Evolutionary conservation across 2,113 vertebrate genomes (phyloP).

Genomic region (Notothenia coriiceps): DNA sequence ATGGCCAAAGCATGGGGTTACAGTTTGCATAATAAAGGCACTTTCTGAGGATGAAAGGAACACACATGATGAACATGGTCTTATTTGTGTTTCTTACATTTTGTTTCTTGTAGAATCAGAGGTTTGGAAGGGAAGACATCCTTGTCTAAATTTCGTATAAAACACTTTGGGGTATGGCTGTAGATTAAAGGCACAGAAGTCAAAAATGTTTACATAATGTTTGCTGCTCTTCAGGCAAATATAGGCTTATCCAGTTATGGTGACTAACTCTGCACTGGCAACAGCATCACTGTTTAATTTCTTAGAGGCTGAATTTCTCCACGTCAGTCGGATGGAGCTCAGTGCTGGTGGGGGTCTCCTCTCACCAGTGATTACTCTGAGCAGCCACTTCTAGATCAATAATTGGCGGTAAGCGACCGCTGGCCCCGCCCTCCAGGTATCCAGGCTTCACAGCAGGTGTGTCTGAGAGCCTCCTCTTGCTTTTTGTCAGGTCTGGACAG

Average conservation of each 20-base stretch:
- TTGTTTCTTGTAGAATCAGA: constrained; percentile 38
- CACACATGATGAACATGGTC: constrained; percentile 11
- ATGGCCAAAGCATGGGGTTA: constrained; percentile 10
- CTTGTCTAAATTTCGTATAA: constrained; percentile 52
- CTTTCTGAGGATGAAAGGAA: constrained; percentile 16
- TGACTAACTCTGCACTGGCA: constrained; percentile 10
- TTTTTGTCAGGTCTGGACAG: constrained; percentile 81
- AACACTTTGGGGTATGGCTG: constrained; percentile 69
- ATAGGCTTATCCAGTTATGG: constrained; percentile 7
- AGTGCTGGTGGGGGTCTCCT: neutral
- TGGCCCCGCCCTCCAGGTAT: constrained; percentile 86
- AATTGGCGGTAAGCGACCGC: constrained; percentile 84
- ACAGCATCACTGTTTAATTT: constrained; percentile 7
- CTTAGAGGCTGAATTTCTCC: neutral
- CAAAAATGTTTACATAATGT: constrained; percentile 19
- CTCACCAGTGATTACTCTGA: constrained; percentile 83
- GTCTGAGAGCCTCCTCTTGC: constrained; percentile 79
- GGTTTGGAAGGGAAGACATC: constrained; percentile 36
- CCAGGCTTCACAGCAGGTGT: constrained; percentile 75
- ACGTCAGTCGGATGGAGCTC: neutral
- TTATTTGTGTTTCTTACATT: constrained; percentile 16
- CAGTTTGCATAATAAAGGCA: constrained; percentile 50
- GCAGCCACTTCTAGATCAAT: constrained; percentile 75
- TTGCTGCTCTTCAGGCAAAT: constrained; percentile 22
- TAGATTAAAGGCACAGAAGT: constrained; percentile 44